phyloP scores from a whole-genome alignment of 2,797 vertebrate genomes.

The Eulemur rubriventer region DNA sequence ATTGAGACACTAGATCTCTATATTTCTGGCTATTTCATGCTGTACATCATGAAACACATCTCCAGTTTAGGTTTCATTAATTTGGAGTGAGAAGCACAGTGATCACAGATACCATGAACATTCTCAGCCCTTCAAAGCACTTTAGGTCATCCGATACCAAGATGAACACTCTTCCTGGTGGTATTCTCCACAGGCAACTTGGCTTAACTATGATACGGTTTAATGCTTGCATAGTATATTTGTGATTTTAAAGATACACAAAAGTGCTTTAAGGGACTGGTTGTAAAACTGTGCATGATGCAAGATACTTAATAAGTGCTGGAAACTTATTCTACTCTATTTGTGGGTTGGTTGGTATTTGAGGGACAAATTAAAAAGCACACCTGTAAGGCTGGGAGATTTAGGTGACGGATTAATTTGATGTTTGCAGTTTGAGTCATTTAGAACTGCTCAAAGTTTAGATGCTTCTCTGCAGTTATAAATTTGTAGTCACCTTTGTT shows the following conservation, averaged over 20 bases:
- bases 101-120: not conserved
- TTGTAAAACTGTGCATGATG: not conserved
- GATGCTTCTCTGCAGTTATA: not conserved
- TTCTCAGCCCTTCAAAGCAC: conserved; percentile 20
- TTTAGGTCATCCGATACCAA: not conserved
- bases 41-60: not conserved
- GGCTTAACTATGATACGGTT: not conserved
- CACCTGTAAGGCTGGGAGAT: not conserved
- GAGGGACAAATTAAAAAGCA: conserved; percentile 6
- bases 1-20: not conserved
- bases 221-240: not conserved
- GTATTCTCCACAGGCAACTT: not conserved
- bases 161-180: not conserved
- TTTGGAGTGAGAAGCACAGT: accelerated
- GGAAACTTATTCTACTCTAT: not conserved
- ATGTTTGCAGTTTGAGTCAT: not conserved
- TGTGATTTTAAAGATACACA: not conserved
- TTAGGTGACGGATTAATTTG: not conserved
- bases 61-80: not conserved
- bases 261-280: not conserved
- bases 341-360: not conserved
- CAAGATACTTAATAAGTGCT: not conserved
- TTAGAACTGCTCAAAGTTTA: not conserved
- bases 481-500: not conserved
- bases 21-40: not conserved